These are phyloP conservation scores for Argentina silus DNA, from an alignment of 2,797 vertebrate species.

Conservation along the genomic window DNA sequence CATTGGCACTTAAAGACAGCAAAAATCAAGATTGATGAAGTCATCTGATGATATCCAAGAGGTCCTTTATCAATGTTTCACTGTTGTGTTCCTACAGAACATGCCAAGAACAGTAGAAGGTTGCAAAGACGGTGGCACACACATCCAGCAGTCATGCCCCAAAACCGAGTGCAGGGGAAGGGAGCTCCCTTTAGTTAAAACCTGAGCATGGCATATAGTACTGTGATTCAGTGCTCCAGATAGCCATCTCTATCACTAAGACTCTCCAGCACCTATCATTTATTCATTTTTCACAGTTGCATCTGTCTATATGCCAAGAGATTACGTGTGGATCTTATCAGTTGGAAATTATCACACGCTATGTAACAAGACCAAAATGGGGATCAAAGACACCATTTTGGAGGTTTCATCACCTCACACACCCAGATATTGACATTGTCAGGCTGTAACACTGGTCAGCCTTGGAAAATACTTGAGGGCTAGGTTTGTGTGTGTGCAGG, in stretches of 20 bases:
- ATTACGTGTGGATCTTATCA: slow-evolving; percentile 53
- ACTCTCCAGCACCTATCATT: slow-evolving; percentile 52
- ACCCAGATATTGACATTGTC: slow-evolving; percentile 14
- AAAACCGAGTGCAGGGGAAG: slow-evolving; percentile 23
- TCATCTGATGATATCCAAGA: neutral
- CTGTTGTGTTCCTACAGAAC: too few species aligned
- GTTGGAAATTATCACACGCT: slow-evolving; percentile 37
- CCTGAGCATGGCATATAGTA: slow-evolving; percentile 41
- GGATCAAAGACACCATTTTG: slow-evolving; percentile 20
- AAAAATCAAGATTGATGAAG: neutral
- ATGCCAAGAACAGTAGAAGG: neutral
- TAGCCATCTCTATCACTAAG: slow-evolving; percentile 58
- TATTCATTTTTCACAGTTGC: slow-evolving; percentile 53
- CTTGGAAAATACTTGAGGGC: neutral
- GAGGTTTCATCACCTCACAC: slow-evolving; percentile 36
- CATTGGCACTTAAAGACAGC: neutral
- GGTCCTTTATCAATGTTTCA: neutral
- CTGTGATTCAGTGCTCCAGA: slow-evolving; percentile 49
- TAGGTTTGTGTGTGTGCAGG: too few species aligned
- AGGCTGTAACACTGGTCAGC: neutral
- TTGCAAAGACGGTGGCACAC: neutral
- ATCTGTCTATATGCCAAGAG: slow-evolving; percentile 46
- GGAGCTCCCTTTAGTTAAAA: slow-evolving; percentile 36
- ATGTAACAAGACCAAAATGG: slow-evolving; percentile 27
- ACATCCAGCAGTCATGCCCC: neutral